Percentiles rank a stretch among this genome's conserved stretches.
phyloP scores from a whole-genome alignment of 2,888 invertebrate genomes.

The Brachyptera putata region DNA sequence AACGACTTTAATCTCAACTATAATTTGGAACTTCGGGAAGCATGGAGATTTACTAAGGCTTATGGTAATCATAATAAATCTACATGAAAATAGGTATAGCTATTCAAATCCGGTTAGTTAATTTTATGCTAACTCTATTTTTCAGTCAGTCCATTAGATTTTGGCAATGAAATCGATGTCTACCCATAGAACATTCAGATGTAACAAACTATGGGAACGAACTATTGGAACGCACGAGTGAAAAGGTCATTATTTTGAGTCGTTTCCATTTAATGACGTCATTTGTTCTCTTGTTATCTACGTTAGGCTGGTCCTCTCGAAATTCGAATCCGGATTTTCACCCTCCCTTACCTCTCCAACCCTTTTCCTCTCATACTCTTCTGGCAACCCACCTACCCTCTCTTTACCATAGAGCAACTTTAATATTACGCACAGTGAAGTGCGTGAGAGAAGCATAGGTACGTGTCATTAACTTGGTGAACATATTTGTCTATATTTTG shows the following conservation, averaged over 20 bases:
- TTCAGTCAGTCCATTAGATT: not conserved
- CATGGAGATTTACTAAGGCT: constrained; percentile 7
- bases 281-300: constrained; percentile 31
- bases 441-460: not conserved
- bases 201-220: too few relatives aligned
- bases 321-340: constrained; percentile 22
- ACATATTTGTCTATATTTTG: too few relatives aligned
- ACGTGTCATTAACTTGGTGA: too few relatives aligned
- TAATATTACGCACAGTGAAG: not conserved
- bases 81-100: constrained; percentile 2
- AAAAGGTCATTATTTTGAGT: constrained; percentile 32
- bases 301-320: constrained; percentile 20
- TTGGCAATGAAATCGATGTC: constrained; percentile 28
- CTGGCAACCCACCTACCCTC: too few relatives aligned
- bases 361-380: not conserved
- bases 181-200: too few relatives aligned
- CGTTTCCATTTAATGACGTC: constrained; percentile 31
- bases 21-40: too few relatives aligned
- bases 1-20: too few relatives aligned
- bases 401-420: not conserved
- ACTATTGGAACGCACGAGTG: constrained; percentile 18
- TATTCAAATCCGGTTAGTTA: constrained; percentile 10
- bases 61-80: constrained; percentile 15
- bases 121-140: constrained; percentile 11
- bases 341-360: not conserved